Evolutionary conservation across 37 sponge, comb jelly and placozoan genomes (phyloP), one percentile per base, ranked within the genome.

Genomic region (Diacarnus erythraeanus): DNA sequence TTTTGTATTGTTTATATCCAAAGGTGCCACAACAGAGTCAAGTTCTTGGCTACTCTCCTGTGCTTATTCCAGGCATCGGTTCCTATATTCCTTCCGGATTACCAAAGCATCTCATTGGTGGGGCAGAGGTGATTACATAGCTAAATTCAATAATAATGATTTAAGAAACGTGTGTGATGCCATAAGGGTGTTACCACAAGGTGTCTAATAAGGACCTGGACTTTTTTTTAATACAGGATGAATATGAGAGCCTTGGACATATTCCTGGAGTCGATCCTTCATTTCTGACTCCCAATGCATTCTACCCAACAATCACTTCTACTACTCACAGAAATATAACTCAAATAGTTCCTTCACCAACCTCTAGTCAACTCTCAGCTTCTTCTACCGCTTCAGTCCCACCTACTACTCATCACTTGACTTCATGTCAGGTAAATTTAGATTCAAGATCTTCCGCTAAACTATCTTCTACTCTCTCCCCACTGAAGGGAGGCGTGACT

Each of bases 21-120:
- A 47, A 47, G 93, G 90, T 88, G 6, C 89, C 93, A 34, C 47
- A 81, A 31, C 72, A 93, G 76, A 84, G 72, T 41, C 54, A 75
- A 44, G 63, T 93, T 54, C 51, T 88, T 40, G 89, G 89, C 20
- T 93, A 93, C 58, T 20, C 44, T 22, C 68, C 80, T 23, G 42
- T 64, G 26, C 74, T 64, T 15, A 20, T 75, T 1, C 93, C 88
- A 54, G 18, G 15, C 30, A 1, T 25, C 1, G 79, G 74, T 23
- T 42, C 44, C 26, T 86, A 81, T 72, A 74, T 77, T 17, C 74
- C 75, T 37, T 67, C 86, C n/a, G 82, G 77, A n/a, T 57, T 81
- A n/a, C 68, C 78, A 15, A 80, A 74, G 57, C 78, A 77, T 31
- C 78, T 90, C n/a, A n/a, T 77, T 27, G 54, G 42, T 43, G 90